These are phyloP conservation scores for Caenorhabditis zanzibari DNA, from an alignment of 2,888 invertebrate genomes.

Conservation along the genomic window DNA sequence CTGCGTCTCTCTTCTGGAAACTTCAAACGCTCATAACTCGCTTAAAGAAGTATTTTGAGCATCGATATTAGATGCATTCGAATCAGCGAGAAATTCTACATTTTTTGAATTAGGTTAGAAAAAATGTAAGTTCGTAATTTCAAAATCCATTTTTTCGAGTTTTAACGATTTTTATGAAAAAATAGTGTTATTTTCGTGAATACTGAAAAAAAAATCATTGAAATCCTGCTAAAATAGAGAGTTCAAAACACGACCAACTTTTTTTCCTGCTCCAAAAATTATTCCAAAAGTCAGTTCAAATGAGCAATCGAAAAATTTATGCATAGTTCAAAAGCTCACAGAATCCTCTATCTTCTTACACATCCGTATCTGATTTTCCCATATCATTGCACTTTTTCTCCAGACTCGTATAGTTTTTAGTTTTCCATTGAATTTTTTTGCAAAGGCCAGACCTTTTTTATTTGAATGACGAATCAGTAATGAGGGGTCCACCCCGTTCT, in stretches of 20 bases:
- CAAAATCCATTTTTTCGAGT: too few species aligned
- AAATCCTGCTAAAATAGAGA: too few species aligned
- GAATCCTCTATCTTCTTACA: not conserved
- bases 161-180: too few species aligned
- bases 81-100: too few species aligned
- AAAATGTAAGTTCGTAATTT: too few species aligned
- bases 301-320: not conserved
- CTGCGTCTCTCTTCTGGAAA: too few species aligned
- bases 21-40: too few species aligned
- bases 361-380: conserved; percentile 18
- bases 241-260: not conserved
- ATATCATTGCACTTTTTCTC: conserved; percentile 37
- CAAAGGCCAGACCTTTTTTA: not conserved
- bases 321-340: conserved; percentile 26
- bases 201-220: too few species aligned
- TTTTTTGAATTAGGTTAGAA: too few species aligned
- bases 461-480: conserved; percentile 1
- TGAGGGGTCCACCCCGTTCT: not conserved
- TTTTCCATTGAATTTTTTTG: conserved; percentile 7
- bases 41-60: too few species aligned
- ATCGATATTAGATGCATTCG: too few species aligned
- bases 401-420: conserved; percentile 22
- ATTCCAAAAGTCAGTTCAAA: not conserved
- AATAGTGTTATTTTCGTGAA: too few species aligned
- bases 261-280: not conserved